Base-by-base conservation (phyloP, 2,113 vertebrate species). In the Vimba vimba region DNA sequence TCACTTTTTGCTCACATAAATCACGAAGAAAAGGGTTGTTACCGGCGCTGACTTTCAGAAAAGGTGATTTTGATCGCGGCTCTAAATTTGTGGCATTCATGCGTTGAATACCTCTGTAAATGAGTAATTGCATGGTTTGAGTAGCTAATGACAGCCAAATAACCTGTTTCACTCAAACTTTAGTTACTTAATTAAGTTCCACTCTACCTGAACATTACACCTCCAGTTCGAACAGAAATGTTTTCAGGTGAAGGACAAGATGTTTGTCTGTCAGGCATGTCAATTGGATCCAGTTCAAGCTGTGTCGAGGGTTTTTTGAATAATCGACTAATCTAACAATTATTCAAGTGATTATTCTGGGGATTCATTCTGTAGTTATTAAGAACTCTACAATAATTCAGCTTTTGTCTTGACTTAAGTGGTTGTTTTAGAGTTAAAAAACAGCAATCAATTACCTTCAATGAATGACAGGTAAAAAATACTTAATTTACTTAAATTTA, bases 1-100 rank as follows among this genome's bases (percentile, higher is more conserved):
- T 89, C 88, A 89, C 57, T 88, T 81, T 87, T 85, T 87, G 86
- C 84, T 83, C 62, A 83, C 88, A 89, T 91, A 91, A 93, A 89
- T 93, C 90, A 88, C 10, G 85, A 15, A 33, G 85, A 71, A 84
- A 84, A 86, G 77, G 68, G 69, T 68, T 85, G 57, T 59, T 50
- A 66, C 88, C 77, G 39, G 12, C 7, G 43, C 47, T 85, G 87
- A 87, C 81, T 83, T 89, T 85, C 33, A 30, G n/a, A 55, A 85
- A 66, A 87, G 68, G 79, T 30, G 73, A 82, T 86, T 89, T 52
- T 69, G 45, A 59, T 77, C 23, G 60, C 59, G 68, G 23, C 71
- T 88, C 23, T 27, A 71, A 45, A 79, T 88, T 69, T 77, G 19
- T 15, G 57, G 73, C 9, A 36, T 86, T 85, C 73, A 6, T 50